Percentiles rank a stretch among this genome's conserved stretches.
These are phyloP conservation scores for Ariopsis seemanni DNA, from an alignment of 2,113 vertebrate species.

Conservation along the genomic window DNA sequence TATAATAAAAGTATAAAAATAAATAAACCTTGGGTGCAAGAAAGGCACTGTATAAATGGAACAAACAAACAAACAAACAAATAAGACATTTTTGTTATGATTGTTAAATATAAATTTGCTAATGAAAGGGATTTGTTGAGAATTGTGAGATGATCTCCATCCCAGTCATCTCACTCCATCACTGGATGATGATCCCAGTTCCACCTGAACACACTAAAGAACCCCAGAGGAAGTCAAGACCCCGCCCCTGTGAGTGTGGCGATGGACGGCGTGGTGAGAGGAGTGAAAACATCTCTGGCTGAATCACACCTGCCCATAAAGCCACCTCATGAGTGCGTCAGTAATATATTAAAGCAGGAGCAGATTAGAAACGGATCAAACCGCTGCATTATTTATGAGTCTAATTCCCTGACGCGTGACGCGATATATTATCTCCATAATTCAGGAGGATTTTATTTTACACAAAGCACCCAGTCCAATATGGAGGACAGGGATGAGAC, in stretches of 20 bases:
- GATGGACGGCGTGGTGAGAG: background rate
- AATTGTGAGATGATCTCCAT: too few relatives aligned
- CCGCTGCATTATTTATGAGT: slow-evolving; percentile 71
- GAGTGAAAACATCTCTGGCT: background rate
- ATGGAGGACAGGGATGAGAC: background rate
- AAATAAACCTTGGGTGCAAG: background rate
- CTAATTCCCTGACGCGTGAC: slow-evolving; percentile 60
- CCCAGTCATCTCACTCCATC: too few relatives aligned
- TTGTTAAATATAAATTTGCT: too few relatives aligned
- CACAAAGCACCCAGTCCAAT: slow-evolving; percentile 23
- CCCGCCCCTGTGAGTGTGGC: background rate
- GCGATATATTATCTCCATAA: slow-evolving; percentile 60
- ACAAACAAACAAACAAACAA: background rate
- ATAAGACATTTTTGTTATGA: too few relatives aligned
- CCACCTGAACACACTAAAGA: too few relatives aligned
- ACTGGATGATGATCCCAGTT: too few relatives aligned
- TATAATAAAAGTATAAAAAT: background rate
- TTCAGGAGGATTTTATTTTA: slow-evolving; percentile 56
- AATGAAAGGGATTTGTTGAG: too few relatives aligned
- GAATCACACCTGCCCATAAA: slow-evolving; percentile 59
- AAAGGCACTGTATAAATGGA: background rate
- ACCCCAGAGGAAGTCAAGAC: background rate
- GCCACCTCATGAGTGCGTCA: slow-evolving; percentile 64
- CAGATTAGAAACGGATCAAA: slow-evolving; percentile 62
- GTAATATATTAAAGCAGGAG: slow-evolving; percentile 59